Base-by-base conservation (phyloP, 2,888 invertebrate species). In the Salticus scenicus region DNA sequence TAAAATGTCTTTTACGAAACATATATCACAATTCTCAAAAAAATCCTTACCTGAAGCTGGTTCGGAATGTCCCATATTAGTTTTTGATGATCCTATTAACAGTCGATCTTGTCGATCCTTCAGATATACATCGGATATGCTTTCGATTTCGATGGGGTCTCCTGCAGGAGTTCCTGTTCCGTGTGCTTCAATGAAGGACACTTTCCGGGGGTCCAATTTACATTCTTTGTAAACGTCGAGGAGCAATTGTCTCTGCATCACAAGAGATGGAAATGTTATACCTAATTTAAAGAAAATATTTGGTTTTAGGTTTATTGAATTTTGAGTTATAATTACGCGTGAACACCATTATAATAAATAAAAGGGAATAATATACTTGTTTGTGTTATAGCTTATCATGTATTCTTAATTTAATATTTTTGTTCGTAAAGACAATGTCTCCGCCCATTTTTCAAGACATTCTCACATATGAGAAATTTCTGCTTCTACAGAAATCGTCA, bases 11-110 rank as follows among this genome's bases (percentile, higher is more conserved):
- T n/a, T n/a, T n/a, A n/a, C n/a, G n/a, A n/a, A n/a, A n/a, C n/a
- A n/a, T n/a, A n/a, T n/a, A n/a, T n/a, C n/a, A n/a, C n/a, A n/a
- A n/a, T n/a, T n/a, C n/a, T n/a, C n/a, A n/a, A n/a, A n/a, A n/a
- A n/a, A 57, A 12, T 24, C 4, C 24, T 57, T n/a, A 72, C 75
- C 75, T 24, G 88, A 87, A 12, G 87, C 74, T 31, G 88, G 96
- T 92, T 99, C 99, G 2, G 98, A 95, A 91, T 99, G 99, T 0
- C 99, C 99, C 97, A 99, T 98, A 92, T 99, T 99, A 27, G 98
- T 98, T 91, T 99, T 99, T 0, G 98, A 96, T 0, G 98, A 98
- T 24, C 99, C 99, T 90, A 99, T 94, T 64, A 98, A 92, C 67
- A 99, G 93, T 7, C 98, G 97, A 33, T 92, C 92, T 83, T 93